phyloP scores from a whole-genome alignment of 2,888 invertebrate genomes.

The Pristionchus exspectatus region DNA sequence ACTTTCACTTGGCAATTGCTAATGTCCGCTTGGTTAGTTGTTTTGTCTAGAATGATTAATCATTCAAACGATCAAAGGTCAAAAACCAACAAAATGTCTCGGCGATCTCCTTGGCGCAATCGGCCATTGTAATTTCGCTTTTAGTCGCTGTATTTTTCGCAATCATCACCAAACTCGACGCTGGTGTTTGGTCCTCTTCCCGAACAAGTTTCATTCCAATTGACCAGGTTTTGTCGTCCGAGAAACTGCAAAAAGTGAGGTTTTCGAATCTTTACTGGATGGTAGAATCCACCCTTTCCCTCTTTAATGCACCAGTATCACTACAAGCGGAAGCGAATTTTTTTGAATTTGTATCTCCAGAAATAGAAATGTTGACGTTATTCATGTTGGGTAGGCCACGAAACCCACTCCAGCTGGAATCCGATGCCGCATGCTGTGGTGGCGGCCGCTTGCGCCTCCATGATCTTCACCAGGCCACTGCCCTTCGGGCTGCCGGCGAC shows the following conservation, averaged over 20 bases:
- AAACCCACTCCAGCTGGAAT: too few species aligned
- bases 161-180: neutral
- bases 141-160: neutral
- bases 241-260: neutral
- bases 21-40: neutral
- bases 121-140: neutral
- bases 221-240: neutral
- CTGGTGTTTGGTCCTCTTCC: neutral
- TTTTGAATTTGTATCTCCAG: too few species aligned
- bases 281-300: too few species aligned
- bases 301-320: too few species aligned
- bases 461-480: too few species aligned
- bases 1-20: neutral
- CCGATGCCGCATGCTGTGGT: too few species aligned
- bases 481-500: too few species aligned
- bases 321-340: too few species aligned
- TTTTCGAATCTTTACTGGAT: too few species aligned
- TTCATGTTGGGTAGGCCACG: too few species aligned
- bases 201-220: neutral
- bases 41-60: neutral
- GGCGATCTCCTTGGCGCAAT: neutral
- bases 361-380: too few species aligned
- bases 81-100: neutral
- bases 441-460: too few species aligned
- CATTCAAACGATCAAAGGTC: neutral